phyloP scores from a whole-genome alignment of 1,140 invertebrate genomes.

The Ostrea denselamellosa region DNA sequence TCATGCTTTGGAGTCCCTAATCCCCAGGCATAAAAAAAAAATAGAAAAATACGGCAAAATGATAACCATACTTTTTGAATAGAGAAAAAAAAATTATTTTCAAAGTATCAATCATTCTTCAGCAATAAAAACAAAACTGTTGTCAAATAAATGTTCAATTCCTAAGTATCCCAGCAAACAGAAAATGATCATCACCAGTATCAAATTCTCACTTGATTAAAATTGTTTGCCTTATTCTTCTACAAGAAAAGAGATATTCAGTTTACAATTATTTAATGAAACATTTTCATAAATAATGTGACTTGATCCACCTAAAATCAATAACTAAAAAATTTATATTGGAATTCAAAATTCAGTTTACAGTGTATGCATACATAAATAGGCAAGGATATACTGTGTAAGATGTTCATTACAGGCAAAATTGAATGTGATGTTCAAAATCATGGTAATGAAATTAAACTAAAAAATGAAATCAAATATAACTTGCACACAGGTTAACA shows the following conservation, averaged over 20 bases:
- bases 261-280: neutral
- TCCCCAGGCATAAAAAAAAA: neutral
- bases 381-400: neutral
- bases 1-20: neutral
- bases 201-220: constrained; percentile 15
- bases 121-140: neutral
- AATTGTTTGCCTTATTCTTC: constrained; percentile 10
- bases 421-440: neutral
- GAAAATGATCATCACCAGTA: neutral
- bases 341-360: too few species aligned
- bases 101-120: neutral
- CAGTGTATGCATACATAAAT: neutral
- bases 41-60: too few species aligned
- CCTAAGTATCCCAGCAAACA: constrained; percentile 14
- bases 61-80: too few species aligned
- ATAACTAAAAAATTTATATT: too few species aligned
- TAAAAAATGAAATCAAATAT: neutral
- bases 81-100: neutral
- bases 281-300: neutral
- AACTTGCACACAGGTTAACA: neutral
- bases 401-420: neutral
- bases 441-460: neutral
- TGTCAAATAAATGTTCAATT: neutral
- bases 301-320: neutral
- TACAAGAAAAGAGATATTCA: constrained; percentile 3